Conservation (phyloP, 2,113 vertebrate genomes). For the Dendropsophus ebraccatus region DNA sequence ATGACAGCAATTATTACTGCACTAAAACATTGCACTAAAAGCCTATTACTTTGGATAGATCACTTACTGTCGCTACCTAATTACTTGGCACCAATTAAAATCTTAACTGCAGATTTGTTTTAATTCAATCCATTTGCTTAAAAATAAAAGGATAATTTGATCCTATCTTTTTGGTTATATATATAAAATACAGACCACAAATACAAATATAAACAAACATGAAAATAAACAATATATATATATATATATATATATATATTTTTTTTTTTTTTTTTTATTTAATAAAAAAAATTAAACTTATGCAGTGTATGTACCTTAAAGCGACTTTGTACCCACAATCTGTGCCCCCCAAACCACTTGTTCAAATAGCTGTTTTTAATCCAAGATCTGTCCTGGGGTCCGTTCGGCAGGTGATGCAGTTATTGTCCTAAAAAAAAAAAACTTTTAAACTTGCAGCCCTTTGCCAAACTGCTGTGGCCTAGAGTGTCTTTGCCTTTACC, state of each 20-base stretch:
- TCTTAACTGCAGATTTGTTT: conserved; percentile 60
- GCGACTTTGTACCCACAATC: no score
- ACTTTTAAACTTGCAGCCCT: no score
- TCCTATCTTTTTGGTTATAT: conserved; percentile 4
- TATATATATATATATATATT: not conserved
- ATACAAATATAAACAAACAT: not conserved
- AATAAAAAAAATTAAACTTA: no score
- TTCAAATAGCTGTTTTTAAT: no score
- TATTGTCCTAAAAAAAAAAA: no score
- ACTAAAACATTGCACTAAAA: conserved; percentile 64
- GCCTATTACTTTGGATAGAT: conserved; percentile 66
- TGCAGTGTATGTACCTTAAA: no score
- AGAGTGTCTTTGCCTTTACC: no score
- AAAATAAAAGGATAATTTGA: conserved; percentile 51
- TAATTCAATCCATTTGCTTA: conserved; percentile 59
- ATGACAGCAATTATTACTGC: conserved; percentile 59
- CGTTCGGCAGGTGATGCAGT: no score
- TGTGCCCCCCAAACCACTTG: no score
- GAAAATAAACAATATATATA: not conserved
- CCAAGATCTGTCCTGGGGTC: no score
- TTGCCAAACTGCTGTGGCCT: no score
- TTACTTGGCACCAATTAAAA: conserved; percentile 70
- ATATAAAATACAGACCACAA: not conserved
- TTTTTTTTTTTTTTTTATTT: no score
- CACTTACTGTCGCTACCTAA: conserved; percentile 68